Evolutionary conservation across 2,888 invertebrate genomes (phyloP), one percentile per base, ranked within the genome.

Genomic region (Callyntrura sp.): DNA sequence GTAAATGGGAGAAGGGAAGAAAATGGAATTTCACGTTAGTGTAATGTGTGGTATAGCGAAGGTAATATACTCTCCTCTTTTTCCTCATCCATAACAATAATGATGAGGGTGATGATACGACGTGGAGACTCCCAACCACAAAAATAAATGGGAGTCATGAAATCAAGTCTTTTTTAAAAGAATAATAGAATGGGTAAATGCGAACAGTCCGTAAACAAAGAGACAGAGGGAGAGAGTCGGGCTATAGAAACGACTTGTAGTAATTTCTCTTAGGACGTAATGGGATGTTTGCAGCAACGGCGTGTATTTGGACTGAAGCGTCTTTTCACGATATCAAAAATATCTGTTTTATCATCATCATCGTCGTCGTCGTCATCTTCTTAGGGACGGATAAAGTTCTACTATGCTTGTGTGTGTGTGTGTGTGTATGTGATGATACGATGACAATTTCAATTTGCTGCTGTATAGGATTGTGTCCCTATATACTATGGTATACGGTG

Each of bases 51-150:
- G 55, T 55, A n/a, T 55, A 60, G 20, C 6, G 23, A 60, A 60
- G 60, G 65, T 65, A 65, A 14, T 65, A 65, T 25, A 62, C n/a
- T 9, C 28, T 65, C 1, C 65, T 28, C 28, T 28, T 2, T 73
- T 73, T 68, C 48, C 20, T 73, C 73, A 9, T 73, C 45, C 43
- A 70, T 70, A 73, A 73, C 73, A 43, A 73, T 70, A 70, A 73
- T 73, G 73, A 73, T 73, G 73, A 73, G 73, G 20, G 73, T 73
- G 48, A 73, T 73, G 73, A 73, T 73, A 73, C 48, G 73, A 73
- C 73, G 20, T 23, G 45, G 48, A 73, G 73, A 48, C 48, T 73
- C 45, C 73, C 73, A 25, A 68, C 68, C 5, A 23, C 45, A 73
- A 73, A 73, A 48, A 73, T 73, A 73, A 48, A 68, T 73, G 28